Conservation (phyloP, 2,888 invertebrate genomes). For the Byasa hedistus region DNA sequence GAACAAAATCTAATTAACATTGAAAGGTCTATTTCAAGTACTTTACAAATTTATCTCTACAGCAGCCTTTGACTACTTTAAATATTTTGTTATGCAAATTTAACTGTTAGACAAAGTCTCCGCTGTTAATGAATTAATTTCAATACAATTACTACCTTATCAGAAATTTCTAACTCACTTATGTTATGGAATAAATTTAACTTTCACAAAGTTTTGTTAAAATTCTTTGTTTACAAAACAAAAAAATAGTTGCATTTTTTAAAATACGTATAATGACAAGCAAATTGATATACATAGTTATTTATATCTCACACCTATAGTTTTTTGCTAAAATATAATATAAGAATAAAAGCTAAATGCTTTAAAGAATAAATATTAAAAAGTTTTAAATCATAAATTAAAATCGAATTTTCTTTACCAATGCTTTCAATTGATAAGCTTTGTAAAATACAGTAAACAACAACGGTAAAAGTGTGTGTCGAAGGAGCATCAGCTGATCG, state of each 20-base stretch:
- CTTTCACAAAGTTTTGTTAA: background rate
- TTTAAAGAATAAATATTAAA: no score
- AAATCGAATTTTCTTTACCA: no score
- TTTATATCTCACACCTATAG: no score
- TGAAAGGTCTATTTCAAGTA: conserved; percentile 36
- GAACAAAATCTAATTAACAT: conserved; percentile 36
- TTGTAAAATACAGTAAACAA: no score
- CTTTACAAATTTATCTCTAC: conserved; percentile 35
- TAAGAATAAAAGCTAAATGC: no score
- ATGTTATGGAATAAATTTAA: background rate
- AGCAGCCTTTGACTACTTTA: conserved; percentile 31
- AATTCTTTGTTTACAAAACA: background rate
- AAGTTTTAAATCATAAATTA: no score
- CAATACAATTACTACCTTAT: conserved; percentile 23
- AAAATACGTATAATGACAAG: no score
- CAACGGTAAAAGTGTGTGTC: no score
- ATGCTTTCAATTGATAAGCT: no score
- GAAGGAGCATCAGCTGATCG: no score
- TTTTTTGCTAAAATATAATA: no score
- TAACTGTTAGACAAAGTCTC: conserved; percentile 17
- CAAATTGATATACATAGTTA: no score
- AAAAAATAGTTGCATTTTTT: background rate
- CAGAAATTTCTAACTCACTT: conserved; percentile 22
- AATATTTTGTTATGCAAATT: conserved; percentile 31
- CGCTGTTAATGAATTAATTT: conserved; percentile 21